Percentiles rank a stretch among this genome's conserved stretches.
Conservation (phyloP, 2,797 vertebrate species). For the Chromobotia macracanthus region DNA sequence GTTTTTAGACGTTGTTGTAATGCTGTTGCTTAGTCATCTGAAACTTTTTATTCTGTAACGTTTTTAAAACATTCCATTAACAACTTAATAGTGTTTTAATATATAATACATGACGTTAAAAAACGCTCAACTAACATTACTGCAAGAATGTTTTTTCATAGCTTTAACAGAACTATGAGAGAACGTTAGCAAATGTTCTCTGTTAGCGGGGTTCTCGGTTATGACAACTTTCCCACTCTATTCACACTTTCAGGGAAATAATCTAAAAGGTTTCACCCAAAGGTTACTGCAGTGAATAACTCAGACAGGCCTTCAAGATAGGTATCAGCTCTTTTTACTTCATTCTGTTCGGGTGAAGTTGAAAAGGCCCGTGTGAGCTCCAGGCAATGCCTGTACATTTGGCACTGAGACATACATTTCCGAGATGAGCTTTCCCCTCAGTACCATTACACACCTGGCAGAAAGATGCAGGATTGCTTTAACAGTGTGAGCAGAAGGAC, state of each 20-base stretch:
- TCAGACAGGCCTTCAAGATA: slow-evolving; percentile 30
- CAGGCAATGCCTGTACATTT: slow-evolving; percentile 54
- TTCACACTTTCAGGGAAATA: slow-evolving; percentile 43
- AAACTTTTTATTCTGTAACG: no score
- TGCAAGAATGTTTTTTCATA: no score
- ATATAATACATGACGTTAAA: no score
- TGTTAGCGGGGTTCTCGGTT: background rate
- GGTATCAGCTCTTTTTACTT: slow-evolving; percentile 53
- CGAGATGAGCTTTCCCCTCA: slow-evolving; percentile 55
- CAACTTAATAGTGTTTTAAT: no score
- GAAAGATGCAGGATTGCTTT: slow-evolving; percentile 37
- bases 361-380: slow-evolving; percentile 52
- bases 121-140: no score
- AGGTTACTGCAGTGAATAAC: slow-evolving; percentile 44
- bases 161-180: no score
- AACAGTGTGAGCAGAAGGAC: slow-evolving; percentile 47
- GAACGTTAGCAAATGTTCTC: no score
- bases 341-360: slow-evolving; percentile 47
- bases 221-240: background rate
- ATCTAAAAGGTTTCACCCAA: slow-evolving; percentile 34
- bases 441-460: slow-evolving; percentile 57
- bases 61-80: no score
- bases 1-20: no score
- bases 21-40: no score
- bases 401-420: slow-evolving; percentile 51